phyloP scores from a whole-genome alignment of 2,888 invertebrate genomes.

The Lasioglossum pauxillum region DNA sequence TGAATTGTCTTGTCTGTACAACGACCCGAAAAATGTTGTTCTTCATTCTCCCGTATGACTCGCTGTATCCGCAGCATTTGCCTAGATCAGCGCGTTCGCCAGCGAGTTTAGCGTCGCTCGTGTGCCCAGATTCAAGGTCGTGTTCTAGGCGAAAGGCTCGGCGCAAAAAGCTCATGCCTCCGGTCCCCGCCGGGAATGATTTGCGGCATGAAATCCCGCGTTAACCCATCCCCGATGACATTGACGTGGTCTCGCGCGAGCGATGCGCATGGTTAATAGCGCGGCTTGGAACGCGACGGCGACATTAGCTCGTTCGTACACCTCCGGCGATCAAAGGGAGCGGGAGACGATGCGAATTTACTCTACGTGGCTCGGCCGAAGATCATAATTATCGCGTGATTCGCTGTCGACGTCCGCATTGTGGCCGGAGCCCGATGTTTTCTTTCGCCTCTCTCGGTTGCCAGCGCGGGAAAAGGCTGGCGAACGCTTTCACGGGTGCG shows the following conservation, averaged over 20 bases:
- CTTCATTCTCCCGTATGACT: neutral
- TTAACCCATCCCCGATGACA: constrained; percentile 19
- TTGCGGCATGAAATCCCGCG: constrained; percentile 27
- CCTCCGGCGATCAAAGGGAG: constrained; percentile 17
- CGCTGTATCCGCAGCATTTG: neutral
- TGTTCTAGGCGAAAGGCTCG: neutral
- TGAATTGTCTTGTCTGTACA: neutral
- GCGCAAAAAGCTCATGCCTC: neutral
- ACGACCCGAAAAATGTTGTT: too few relatives aligned
- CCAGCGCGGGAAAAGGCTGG: constrained; percentile 11
- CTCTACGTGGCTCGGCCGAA: neutral
- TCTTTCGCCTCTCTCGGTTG: constrained; percentile 34
- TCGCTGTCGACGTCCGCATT: constrained; percentile 29
- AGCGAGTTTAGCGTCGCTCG: neutral
- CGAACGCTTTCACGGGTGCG: constrained; percentile 42
- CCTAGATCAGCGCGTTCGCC: neutral
- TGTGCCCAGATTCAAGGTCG: neutral
- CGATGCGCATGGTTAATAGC: constrained; percentile 12
- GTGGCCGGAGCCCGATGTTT: constrained; percentile 22
- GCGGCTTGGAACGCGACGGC: constrained; percentile 11
- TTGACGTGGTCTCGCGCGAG: constrained; percentile 10
- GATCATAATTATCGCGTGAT: constrained; percentile 48
- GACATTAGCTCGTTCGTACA: constrained; percentile 18
- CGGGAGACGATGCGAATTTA: constrained; percentile 21
- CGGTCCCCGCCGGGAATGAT: constrained; percentile 11